These are phyloP conservation scores for Bothrops jararaca DNA, from an alignment of 2,113 vertebrate genomes.

Conservation along the genomic window DNA sequence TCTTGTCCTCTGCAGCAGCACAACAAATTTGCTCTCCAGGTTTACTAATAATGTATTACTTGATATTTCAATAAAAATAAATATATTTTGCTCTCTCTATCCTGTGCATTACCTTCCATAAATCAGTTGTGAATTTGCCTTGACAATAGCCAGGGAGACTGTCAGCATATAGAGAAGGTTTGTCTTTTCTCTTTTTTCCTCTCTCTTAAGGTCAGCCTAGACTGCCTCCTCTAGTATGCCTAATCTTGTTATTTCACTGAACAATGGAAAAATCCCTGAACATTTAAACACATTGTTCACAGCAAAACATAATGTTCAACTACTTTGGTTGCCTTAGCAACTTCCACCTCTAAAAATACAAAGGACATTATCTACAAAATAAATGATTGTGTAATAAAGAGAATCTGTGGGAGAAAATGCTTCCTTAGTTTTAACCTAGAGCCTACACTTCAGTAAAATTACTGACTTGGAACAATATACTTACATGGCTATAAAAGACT, in stretches of 20 bases:
- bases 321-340: slow-evolving; percentile 75
- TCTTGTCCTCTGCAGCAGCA: background rate
- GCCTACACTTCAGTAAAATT: background rate
- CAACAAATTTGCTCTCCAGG: background rate
- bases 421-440: slow-evolving; percentile 42
- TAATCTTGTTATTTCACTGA: slow-evolving; percentile 63
- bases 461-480: background rate
- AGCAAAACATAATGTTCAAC: slow-evolving; percentile 77
- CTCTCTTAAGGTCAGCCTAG: slow-evolving; percentile 44
- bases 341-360: slow-evolving; percentile 76
- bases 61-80: background rate
- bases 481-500: slow-evolving; percentile 30
- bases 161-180: slow-evolving; percentile 21
- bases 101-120: background rate
- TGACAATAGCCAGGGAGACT: slow-evolving; percentile 14
- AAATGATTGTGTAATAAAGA: slow-evolving; percentile 46
- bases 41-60: slow-evolving; percentile 4
- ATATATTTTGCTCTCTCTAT: background rate
- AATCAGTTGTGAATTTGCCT: slow-evolving; percentile 20
- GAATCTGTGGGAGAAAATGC: slow-evolving; percentile 47
- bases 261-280: slow-evolving; percentile 73
- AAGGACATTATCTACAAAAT: slow-evolving; percentile 64
- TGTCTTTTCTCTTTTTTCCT: slow-evolving; percentile 17
- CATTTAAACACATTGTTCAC: slow-evolving; percentile 77
- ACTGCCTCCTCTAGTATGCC: slow-evolving; percentile 57